These are phyloP conservation scores for Empis stercorea DNA, from an alignment of 2,888 invertebrate species.

Conservation along the genomic window DNA sequence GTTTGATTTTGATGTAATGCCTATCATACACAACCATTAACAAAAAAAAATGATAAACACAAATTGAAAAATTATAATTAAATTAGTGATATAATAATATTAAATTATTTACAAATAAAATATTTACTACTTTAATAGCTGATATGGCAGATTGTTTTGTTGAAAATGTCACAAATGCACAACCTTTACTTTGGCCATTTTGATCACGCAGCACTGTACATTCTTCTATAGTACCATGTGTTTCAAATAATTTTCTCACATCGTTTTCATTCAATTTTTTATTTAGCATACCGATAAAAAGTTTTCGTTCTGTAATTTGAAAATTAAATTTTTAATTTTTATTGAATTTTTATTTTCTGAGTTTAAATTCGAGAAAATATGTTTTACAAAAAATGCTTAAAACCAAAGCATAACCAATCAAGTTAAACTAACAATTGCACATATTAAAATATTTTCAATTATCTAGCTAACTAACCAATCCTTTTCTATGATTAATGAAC, in stretches of 20 bases:
- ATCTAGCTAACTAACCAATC: no score
- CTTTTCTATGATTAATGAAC: no score
- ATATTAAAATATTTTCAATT: no score
- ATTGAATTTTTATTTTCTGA: no score
- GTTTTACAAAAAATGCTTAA: no score
- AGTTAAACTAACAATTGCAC: no score
- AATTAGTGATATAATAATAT: not conserved
- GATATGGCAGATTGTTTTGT: slow-evolving; percentile 94
- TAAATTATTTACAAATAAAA: not conserved
- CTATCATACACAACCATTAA: slow-evolving; percentile 30
- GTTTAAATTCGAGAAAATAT: no score
- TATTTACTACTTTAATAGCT: slow-evolving; percentile 71
- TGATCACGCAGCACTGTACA: slow-evolving; percentile 94
- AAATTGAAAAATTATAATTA: not conserved
- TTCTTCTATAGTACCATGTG: slow-evolving; percentile 94
- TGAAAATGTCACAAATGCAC: slow-evolving; percentile 98
- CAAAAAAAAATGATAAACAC: not conserved
- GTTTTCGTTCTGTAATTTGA: slow-evolving; percentile 69
- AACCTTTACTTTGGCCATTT: slow-evolving; percentile 93
- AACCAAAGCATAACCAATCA: no score
- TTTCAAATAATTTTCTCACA: slow-evolving; percentile 81
- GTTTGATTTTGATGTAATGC: slow-evolving; percentile 94
- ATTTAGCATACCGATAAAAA: slow-evolving; percentile 97
- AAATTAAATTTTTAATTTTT: not conserved
- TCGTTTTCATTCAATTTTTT: slow-evolving; percentile 93